Conservation (phyloP, 92 coral and sea anemone species). For the Epizoanthus illoricatus region DNA sequence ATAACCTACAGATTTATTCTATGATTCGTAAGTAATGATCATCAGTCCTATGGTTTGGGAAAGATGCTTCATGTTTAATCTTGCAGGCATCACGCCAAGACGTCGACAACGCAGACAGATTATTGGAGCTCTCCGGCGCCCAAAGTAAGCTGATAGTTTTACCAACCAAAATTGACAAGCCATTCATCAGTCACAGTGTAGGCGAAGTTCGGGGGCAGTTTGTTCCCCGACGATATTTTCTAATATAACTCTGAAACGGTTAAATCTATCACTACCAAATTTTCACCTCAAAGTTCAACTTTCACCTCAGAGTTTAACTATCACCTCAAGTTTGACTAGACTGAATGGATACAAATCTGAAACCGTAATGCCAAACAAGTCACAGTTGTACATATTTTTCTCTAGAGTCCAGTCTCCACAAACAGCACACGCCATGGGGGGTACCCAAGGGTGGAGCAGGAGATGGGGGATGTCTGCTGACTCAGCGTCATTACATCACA, state of each 20-base stretch:
- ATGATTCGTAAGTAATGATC: neutral
- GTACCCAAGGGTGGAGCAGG: conserved; percentile 26
- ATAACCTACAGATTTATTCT: too few relatives aligned
- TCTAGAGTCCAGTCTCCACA: conserved; percentile 16
- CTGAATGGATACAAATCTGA: neutral
- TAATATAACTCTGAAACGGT: too few relatives aligned
- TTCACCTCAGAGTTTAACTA: neutral
- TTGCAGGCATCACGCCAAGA: conserved; percentile 10
- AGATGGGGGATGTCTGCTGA: conserved; percentile 30
- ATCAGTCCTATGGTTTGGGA: neutral
- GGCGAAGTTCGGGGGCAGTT: too few relatives aligned
- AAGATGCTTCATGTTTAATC: neutral
- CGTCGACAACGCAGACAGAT: conserved; percentile 16
- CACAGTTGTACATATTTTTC: too few relatives aligned
- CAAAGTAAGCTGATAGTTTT: conserved; percentile 21
- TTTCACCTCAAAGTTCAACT: too few relatives aligned
- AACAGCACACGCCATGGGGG: conserved; percentile 30
- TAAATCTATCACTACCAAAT: too few relatives aligned
- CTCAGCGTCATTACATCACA: conserved; percentile 19
- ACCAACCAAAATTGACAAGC: neutral
- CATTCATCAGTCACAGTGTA: neutral
- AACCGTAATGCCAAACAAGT: neutral
- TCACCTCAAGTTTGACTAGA: neutral
- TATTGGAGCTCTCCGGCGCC: neutral
- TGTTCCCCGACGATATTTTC: neutral